Percentiles rank a stretch among this genome's conserved stretches.
Evolutionary conservation across 2,888 invertebrate genomes (phyloP).

Genomic region (Atrina japonica): DNA sequence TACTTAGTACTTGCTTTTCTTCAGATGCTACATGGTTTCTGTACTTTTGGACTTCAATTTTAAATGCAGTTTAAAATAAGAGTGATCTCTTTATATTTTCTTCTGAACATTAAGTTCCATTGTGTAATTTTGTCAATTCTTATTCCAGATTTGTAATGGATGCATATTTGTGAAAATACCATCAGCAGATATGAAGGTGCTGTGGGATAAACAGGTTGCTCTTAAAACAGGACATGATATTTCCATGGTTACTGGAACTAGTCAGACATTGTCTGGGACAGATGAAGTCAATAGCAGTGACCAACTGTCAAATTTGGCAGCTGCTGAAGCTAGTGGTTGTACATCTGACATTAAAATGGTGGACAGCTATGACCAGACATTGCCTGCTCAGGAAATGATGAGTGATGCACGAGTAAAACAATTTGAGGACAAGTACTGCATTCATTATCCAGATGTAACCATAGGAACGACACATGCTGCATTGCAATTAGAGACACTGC

Average conservation of each 20-base stretch:
- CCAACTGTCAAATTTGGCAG: neutral
- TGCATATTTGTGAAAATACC: slow-evolving; percentile 63
- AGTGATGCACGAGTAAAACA: neutral
- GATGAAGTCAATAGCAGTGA: neutral
- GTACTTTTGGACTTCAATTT: too few species aligned
- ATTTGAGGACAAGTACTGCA: slow-evolving; percentile 43
- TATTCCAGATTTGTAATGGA: slow-evolving; percentile 73
- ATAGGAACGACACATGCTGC: slow-evolving; percentile 46
- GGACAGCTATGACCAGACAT: too few species aligned
- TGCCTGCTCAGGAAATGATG: neutral
- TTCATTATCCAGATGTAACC: slow-evolving; percentile 53
- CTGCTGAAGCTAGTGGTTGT: neutral
- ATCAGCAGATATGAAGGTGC: slow-evolving; percentile 22
- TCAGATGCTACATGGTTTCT: too few species aligned
- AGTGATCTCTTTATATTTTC: too few species aligned
- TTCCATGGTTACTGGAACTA: too few species aligned
- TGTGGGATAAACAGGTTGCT: slow-evolving; percentile 20
- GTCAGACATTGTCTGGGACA: too few species aligned
- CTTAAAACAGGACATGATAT: too few species aligned
- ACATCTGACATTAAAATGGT: neutral
- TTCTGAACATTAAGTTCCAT: too few species aligned
- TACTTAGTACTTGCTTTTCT: too few species aligned
- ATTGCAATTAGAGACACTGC: slow-evolving; percentile 82
- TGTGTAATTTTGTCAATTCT: too few species aligned
- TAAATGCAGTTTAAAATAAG: too few species aligned